Base-by-base conservation (phyloP, 2,888 invertebrate genomes). In the Catotricha subobsoleta region DNA sequence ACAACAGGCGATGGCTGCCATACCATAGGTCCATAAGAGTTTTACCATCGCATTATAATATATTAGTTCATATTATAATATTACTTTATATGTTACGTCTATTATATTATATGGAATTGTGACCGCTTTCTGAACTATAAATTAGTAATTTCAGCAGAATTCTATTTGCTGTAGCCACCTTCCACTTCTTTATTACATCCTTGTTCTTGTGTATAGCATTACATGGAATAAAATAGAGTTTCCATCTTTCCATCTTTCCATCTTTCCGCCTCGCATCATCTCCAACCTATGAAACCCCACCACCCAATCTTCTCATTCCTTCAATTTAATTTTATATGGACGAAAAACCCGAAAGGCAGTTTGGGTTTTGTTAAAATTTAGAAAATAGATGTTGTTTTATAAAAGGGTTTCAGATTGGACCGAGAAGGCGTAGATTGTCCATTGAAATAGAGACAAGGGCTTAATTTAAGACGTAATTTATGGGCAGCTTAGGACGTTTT, bases 71-170 rank as follows among this genome's bases (percentile, higher is more conserved):
- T n/a, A n/a, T n/a, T n/a, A n/a, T n/a, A n/a, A n/a, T n/a, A n/a
- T n/a, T n/a, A n/a, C n/a, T n/a, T n/a, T n/a, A n/a, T n/a, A n/a
- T n/a, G n/a, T n/a, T n/a, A n/a, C n/a, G n/a, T n/a, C n/a, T n/a
- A n/a, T n/a, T n/a, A n/a, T n/a, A n/a, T n/a, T n/a, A n/a, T n/a
- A n/a, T n/a, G n/a, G n/a, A n/a, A n/a, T n/a, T 38, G 18, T 27
- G 31, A 42, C 30, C 31, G 37, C 33, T 38, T 42, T 38, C 38
- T 38, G 38, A 42, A 42, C 42, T 42, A 42, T 38, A 42, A 42
- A 42, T 42, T 42, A 38, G 42, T 42, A 42, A 42, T 42, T 42
- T 42, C 42, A 42, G 37, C 37, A 42, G 33, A 42, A 42, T 38
- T 36, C 28, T 21, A 30, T 39, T 28, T 30, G 29, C 18, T 39